These are phyloP conservation scores for Chroicocephalus ridibundus DNA, from an alignment of 2,113 vertebrate genomes.

Conservation along the genomic window DNA sequence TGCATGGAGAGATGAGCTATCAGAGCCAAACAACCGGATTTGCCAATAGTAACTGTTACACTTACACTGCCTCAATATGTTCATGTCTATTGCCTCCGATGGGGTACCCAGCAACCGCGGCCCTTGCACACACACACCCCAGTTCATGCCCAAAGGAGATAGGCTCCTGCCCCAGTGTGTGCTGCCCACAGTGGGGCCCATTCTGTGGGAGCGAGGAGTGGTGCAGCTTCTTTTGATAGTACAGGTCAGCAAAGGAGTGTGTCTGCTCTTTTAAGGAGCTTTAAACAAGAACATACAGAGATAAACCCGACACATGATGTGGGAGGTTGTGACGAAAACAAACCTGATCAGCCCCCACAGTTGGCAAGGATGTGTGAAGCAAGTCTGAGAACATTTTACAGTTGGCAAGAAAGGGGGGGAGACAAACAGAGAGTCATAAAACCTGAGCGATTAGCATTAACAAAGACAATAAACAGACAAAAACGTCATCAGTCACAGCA, in stretches of 20 bases:
- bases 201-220: background rate
- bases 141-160: background rate
- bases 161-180: background rate
- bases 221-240: background rate
- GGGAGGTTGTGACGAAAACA: background rate
- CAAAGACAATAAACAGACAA: background rate
- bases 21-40: background rate
- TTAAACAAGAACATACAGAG: background rate
- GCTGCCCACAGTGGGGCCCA: background rate
- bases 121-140: too few relatives aligned
- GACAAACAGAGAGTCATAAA: background rate
- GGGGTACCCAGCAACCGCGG: background rate
- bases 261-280: background rate
- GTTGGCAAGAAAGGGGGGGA: background rate
- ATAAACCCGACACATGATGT: background rate
- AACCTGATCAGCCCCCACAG: background rate
- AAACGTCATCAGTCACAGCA: background rate
- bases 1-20: too few relatives aligned
- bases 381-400: background rate
- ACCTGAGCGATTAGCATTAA: background rate
- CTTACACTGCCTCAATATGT: background rate
- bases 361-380: background rate
- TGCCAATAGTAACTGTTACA: background rate
- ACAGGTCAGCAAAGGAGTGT: fast-evolving
- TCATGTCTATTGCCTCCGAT: background rate